Evolutionary conservation across 2,797 vertebrate genomes (phyloP), one percentile per base, ranked within the genome.

Genomic region (Schizothorax lantsangensis): DNA sequence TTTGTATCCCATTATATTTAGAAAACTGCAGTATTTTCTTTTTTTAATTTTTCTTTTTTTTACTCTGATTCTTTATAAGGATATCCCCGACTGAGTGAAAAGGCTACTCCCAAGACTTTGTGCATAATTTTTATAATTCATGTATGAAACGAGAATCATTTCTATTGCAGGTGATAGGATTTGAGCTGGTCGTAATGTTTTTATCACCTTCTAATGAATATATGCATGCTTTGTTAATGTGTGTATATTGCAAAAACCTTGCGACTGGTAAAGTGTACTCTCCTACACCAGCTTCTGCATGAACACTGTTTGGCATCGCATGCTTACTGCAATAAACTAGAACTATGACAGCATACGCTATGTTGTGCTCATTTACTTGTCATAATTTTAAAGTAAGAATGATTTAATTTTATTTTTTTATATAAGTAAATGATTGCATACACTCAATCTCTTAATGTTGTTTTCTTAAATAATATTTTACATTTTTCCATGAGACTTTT

Each of bases 271-370:
- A 84, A 87, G 83, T 90, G 88, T 90, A 88, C 88, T 88, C 80
- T 88, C 86, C 81, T 88, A 86, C 88, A 89, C 88, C 90, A 85
- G 88, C 90, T 85, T 89, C 54, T 89, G 89, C 90, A 90, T 90
- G 88, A 84, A 87, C 74, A 89, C 85, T 75, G 81, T 89, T 86
- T 90, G 84, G 89, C 88, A 86, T 90, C 38, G 89, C 89, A 91
- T 90, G 89, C 89, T 89, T 85, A 84, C 72, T 90, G 72, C 80
- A 91, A 91, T 90, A 90, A 90, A 90, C 64, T 85, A 85, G 85
- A 87, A 49, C 75, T 81, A 40, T 45, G 19, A 88, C 19, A 74
- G 49, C 21, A 15, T 38, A 21, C 26, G 40, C n/a, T 8, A 23
- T 78, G 19, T 49, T 84, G 87, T 84, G 79, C 64, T 86, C 43